Conservation (phyloP, 2,888 invertebrate species). For the Chrysolina oricalcia region DNA sequence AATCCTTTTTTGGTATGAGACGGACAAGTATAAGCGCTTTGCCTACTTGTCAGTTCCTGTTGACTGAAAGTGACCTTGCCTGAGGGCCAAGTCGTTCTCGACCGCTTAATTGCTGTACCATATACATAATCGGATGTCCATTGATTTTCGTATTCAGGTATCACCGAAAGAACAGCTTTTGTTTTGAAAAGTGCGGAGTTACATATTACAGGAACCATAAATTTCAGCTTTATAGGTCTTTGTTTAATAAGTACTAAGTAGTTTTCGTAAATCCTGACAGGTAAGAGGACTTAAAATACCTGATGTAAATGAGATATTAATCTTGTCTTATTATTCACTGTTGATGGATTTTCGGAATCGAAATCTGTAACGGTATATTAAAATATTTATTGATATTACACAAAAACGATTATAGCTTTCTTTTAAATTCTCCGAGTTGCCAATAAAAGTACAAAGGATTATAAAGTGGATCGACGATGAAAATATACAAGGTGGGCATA, state of each 20-base stretch:
- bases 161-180: background rate
- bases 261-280: slow-evolving; percentile 36
- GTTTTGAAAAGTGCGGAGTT: slow-evolving; percentile 26
- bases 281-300: slow-evolving; percentile 33
- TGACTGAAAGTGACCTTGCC: slow-evolving; percentile 42
- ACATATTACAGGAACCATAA: slow-evolving; percentile 33
- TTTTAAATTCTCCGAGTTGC: slow-evolving; percentile 18
- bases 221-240: slow-evolving; percentile 35
- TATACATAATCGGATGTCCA: slow-evolving; percentile 7
- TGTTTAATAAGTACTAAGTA: slow-evolving; percentile 35
- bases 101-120: slow-evolving; percentile 30
- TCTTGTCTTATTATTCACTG: slow-evolving; percentile 25
- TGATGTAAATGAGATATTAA: slow-evolving; percentile 34
- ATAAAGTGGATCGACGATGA: background rate
- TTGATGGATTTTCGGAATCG: slow-evolving; percentile 15
- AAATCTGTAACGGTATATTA: slow-evolving; percentile 37
- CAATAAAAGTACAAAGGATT: background rate
- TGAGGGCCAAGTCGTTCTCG: slow-evolving; percentile 32
- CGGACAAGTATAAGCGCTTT: slow-evolving; percentile 33
- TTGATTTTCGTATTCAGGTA: slow-evolving; percentile 6
- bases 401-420: background rate
- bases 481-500: background rate
- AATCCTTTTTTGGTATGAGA: slow-evolving; percentile 33
- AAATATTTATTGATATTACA: slow-evolving; percentile 22
- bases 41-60: slow-evolving; percentile 42